Conservation (phyloP, 2,888 invertebrate genomes). For the Stenurella melanura region DNA sequence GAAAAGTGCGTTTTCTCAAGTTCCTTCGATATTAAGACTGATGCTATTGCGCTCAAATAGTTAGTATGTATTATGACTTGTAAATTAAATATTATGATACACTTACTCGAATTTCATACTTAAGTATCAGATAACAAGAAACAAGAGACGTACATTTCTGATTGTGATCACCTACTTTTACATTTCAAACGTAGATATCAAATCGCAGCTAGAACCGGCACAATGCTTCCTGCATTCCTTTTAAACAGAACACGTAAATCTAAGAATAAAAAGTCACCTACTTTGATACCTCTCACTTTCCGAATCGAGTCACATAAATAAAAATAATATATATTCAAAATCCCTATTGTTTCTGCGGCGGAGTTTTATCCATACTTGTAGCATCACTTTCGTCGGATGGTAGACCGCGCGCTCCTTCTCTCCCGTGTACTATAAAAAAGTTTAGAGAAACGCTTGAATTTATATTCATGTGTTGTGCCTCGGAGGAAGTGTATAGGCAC, state of each 20-base stretch:
- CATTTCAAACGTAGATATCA: neutral
- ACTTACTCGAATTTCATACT: neutral
- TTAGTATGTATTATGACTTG: neutral
- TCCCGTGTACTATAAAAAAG: slow-evolving; percentile 29
- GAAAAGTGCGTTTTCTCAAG: no score
- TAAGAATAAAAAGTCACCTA: neutral
- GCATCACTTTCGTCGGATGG: slow-evolving; percentile 17
- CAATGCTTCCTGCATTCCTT: neutral
- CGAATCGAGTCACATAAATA: slow-evolving; percentile 11
- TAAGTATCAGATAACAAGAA: neutral
- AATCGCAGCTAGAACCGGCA: neutral
- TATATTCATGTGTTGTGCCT: slow-evolving; percentile 32
- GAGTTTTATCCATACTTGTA: slow-evolving; percentile 9
- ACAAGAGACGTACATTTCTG: neutral
- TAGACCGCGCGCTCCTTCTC: neutral
- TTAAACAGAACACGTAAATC: neutral
- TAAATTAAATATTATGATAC: neutral
- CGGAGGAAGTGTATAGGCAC: slow-evolving; percentile 18
- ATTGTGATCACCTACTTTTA: slow-evolving; percentile 3
- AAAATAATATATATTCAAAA: slow-evolving; percentile 9
- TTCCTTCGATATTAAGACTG: no score
- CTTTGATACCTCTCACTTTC: slow-evolving; percentile 14
- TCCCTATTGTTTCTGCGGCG: neutral
- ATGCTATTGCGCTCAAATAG: no score
- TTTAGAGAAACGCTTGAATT: slow-evolving; percentile 15